Conservation (phyloP, 1,140 invertebrate genomes). For the Drosophila persimilis region DNA sequence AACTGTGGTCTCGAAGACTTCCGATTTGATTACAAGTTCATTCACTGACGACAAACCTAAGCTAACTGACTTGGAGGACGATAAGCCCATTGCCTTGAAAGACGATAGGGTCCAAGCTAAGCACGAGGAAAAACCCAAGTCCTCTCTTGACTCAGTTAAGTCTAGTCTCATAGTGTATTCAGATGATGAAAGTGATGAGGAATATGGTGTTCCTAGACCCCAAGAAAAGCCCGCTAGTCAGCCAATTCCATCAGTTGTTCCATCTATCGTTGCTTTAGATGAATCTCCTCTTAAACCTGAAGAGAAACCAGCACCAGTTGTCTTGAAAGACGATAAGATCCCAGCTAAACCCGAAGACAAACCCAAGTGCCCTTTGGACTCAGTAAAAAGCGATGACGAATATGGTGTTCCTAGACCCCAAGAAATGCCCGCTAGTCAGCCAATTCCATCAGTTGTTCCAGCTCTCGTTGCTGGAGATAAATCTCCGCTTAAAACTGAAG, state of each 20-base stretch:
- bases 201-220: too few relatives aligned
- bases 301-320: too few relatives aligned
- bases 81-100: background rate
- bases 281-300: too few relatives aligned
- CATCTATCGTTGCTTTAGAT: too few relatives aligned
- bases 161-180: too few relatives aligned
- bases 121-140: background rate
- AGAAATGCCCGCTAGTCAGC: conserved; percentile 7
- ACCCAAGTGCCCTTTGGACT: background rate
- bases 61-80: conserved; percentile 1
- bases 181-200: too few relatives aligned
- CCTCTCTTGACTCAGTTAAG: too few relatives aligned
- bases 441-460: background rate
- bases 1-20: too few relatives aligned
- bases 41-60: conserved; percentile 3
- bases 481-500: background rate
- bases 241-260: too few relatives aligned
- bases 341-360: conserved; percentile 5
- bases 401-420: background rate
- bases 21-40: too few relatives aligned
- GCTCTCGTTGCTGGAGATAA: background rate
- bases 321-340: background rate
- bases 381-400: conserved; percentile 1
- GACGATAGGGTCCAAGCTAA: background rate
- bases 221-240: too few relatives aligned